A percentile compares a stretch with the other conserved stretches of the same genome.
These are phyloP conservation scores for Anthonomus grandis DNA, from an alignment of 1,140 invertebrate genomes.

Conservation along the genomic window DNA sequence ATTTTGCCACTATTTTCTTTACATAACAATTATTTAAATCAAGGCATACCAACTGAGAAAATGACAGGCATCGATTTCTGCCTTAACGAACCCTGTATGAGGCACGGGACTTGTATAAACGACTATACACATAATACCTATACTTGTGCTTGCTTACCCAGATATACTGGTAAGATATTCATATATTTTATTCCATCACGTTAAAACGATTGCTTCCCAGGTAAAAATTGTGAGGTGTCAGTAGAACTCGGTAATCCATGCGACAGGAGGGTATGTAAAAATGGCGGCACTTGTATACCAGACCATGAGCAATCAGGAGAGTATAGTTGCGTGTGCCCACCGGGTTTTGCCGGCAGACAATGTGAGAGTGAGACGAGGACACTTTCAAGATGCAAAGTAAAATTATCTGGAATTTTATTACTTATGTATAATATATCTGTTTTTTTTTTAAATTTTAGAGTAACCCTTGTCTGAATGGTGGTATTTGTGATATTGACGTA, in stretches of 20 bases:
- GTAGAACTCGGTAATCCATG: slow-evolving; percentile 74
- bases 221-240: slow-evolving; percentile 81
- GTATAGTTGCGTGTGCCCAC: slow-evolving; percentile 69
- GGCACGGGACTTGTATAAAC: slow-evolving; percentile 73
- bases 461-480: slow-evolving; percentile 72
- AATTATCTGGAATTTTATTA: neutral
- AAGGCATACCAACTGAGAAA: slow-evolving; percentile 40
- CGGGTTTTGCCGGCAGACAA: slow-evolving; percentile 64
- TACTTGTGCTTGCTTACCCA: slow-evolving; percentile 72
- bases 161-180: slow-evolving; percentile 47
- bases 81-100: slow-evolving; percentile 74
- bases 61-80: slow-evolving; percentile 63
- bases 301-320: slow-evolving; percentile 70
- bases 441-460: slow-evolving; percentile 35
- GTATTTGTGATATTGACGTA: slow-evolving; percentile 59
- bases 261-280: slow-evolving; percentile 57
- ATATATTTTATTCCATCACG: neutral
- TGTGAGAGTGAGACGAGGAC: slow-evolving; percentile 75
- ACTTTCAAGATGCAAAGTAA: slow-evolving; percentile 63
- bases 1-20: no score
- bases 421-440: neutral
- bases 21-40: neutral
- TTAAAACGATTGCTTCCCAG: slow-evolving; percentile 43
- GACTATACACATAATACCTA: slow-evolving; percentile 66
- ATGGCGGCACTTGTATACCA: slow-evolving; percentile 72